Evolutionary conservation across 2,888 invertebrate species (phyloP), one percentile per base, ranked within the genome.

Genomic region (Amphiduros pacificus): DNA sequence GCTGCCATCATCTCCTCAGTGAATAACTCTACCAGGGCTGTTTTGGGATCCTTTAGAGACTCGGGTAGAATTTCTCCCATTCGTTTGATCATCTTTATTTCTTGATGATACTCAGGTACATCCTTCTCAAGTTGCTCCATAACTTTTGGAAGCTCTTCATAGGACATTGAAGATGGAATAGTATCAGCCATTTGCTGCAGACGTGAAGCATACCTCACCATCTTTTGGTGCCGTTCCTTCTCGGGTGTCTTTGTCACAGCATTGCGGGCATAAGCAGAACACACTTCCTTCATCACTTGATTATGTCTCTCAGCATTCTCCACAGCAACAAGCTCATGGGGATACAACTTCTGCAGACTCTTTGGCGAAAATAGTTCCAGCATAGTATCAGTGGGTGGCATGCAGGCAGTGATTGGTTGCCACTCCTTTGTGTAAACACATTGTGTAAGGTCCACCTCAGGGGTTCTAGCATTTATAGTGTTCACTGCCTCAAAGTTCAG

Each of bases 371-470:
- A 53, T 32, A 36, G 44, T 1, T 44, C 49, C 9, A 32, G 17
- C 26, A 49, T 27, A 1, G 27, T 31, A n/a, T 11, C 49, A n/a
- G 50, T 55, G 11, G 52, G 40, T 14, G 61, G 61, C 4, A 61
- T 22, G 26, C 48, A 48, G 2, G 55, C 20, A 24, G 29, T 32
- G 2, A 22, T 49, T 22, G 55, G 55, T 49, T 61, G 61, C 29
- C 41, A 55, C 31, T 44, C 61, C 32, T 32, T 61, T 17, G 29
- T 44, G 61, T 61, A 61, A 14, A 61, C 11, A 27, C 61, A 61
- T n/a, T 29, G 28, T 3, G 29, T 27, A 32, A 55, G 24, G 22
- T 55, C 61, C 3, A 55, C 26, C 11, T 55, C 26, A 9, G 36
- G 24, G 9, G 48, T 50, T 24, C n/a, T 31, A 11, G 48, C n/a